phyloP scores from a whole-genome alignment of 2,113 vertebrate genomes.

The Ageneiosus marmoratus region DNA sequence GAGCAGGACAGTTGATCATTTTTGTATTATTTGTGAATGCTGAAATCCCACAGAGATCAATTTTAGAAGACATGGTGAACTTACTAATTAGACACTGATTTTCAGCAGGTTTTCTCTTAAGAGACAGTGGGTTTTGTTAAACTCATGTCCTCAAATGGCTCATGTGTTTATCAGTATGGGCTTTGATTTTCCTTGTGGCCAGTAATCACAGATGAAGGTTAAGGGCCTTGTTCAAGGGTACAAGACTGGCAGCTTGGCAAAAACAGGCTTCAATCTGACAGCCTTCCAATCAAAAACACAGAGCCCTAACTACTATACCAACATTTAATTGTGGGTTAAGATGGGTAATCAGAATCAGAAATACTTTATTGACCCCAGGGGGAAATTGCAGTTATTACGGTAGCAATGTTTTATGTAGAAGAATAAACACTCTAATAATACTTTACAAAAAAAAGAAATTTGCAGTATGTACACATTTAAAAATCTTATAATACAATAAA shows the following conservation, averaged over 20 bases:
- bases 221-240: neutral
- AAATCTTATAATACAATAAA: too few species aligned
- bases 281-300: neutral
- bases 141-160: constrained; percentile 44
- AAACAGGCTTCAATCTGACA: neutral
- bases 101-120: neutral
- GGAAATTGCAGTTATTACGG: too few species aligned
- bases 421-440: too few species aligned
- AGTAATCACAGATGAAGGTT: neutral
- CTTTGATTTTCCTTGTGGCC: neutral
- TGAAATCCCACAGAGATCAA: neutral
- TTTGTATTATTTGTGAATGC: neutral
- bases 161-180: constrained; percentile 37
- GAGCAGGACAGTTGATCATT: too few species aligned
- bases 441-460: too few species aligned
- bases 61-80: neutral
- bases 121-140: constrained; percentile 14
- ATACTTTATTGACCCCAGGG: too few species aligned
- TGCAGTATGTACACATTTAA: too few species aligned
- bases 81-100: neutral
- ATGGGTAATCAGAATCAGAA: too few species aligned
- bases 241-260: neutral
- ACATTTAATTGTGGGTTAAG: neutral
- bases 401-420: too few species aligned
- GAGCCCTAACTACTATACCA: neutral